Base-by-base conservation (phyloP, 2,113 vertebrate species). In the Suncus etruscus region DNA sequence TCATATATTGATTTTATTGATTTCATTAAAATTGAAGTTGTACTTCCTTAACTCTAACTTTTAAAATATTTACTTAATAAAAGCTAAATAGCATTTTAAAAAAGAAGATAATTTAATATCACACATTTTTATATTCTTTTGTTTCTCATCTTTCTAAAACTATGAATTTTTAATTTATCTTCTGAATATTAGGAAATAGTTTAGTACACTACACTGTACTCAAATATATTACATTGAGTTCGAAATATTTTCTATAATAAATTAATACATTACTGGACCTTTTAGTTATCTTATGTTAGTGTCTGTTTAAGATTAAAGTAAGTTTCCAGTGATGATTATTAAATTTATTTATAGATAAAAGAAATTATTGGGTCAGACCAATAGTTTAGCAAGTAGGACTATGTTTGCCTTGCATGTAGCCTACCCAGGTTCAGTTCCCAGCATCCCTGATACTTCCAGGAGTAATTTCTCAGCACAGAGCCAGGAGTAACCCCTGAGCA, bases 251-350 rank as follows among this genome's bases (percentile, higher is more conserved):
- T 65, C 10, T 8, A 78, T 73, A 39, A 39, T 39, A 39, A 39
- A 39, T 39, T 39, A 39, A 39, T 39, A 39, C 39, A 39, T 11
- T 58, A 10, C 63, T 32, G 85, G 29, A 63, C 1, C 76, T 73
- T 66, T 81, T 92, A 76, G 8, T 24, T 66, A 88, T 90, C 45
- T 54, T 81, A 80, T 39, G 87, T 93, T 11, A 88, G 65, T 68
- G 48, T 29, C 65, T 50, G 7, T 0, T 47, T 83, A 81, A 72
- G 7, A 24, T 54, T 81, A 39, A 79, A 68, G 48, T 75, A 24
- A 27, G 4, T 20, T 87, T 87, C 2, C 1, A 66, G 3, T 58
- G 5, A 74, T 29, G 10, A 92, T 68, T 65, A 86, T 8, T 77
- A 76, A 63, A 61, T 69, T 84, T 87, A 4, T 63, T 50, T 78